phyloP scores from a whole-genome alignment of 1,140 invertebrate genomes.

The Danaus melanippus region DNA sequence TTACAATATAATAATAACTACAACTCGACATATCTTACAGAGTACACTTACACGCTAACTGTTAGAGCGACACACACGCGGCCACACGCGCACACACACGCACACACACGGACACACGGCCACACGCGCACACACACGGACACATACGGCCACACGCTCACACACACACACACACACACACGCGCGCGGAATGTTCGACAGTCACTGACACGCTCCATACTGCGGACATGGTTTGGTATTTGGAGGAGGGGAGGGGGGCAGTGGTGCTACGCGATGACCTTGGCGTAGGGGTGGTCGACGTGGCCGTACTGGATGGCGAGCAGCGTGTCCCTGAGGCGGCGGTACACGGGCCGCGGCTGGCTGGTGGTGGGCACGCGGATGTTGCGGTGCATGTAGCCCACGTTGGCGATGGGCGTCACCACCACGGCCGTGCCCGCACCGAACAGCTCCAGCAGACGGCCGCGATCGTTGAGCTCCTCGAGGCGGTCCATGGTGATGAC shows the following conservation, averaged over 20 bases:
- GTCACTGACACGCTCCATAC: too few species aligned
- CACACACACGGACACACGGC: too few species aligned
- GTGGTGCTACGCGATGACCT: constrained; percentile 67
- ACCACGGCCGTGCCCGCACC: constrained; percentile 95
- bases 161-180: too few species aligned
- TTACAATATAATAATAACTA: too few species aligned
- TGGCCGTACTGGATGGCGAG: constrained; percentile 90
- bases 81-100: too few species aligned
- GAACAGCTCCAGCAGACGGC: constrained; percentile 93
- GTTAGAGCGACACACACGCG: too few species aligned
- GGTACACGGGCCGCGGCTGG: constrained; percentile 78
- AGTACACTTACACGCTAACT: too few species aligned
- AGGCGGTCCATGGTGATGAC: constrained; percentile 91
- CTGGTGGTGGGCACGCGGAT: constrained; percentile 84
- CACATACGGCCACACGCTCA: too few species aligned
- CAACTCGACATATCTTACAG: too few species aligned
- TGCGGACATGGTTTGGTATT: too few species aligned
- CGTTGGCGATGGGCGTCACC: constrained; percentile 89
- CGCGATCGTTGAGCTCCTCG: constrained; percentile 73
- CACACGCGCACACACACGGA: too few species aligned
- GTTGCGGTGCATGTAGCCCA: constrained; percentile 79
- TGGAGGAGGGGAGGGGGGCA: constrained; percentile 11
- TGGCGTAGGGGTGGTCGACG: constrained; percentile 84
- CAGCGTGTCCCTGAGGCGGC: constrained; percentile 80
- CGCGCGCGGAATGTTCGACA: too few species aligned